These are phyloP conservation scores for Carcharodon carcharias DNA, from an alignment of 2,797 vertebrate species.

Conservation along the genomic window DNA sequence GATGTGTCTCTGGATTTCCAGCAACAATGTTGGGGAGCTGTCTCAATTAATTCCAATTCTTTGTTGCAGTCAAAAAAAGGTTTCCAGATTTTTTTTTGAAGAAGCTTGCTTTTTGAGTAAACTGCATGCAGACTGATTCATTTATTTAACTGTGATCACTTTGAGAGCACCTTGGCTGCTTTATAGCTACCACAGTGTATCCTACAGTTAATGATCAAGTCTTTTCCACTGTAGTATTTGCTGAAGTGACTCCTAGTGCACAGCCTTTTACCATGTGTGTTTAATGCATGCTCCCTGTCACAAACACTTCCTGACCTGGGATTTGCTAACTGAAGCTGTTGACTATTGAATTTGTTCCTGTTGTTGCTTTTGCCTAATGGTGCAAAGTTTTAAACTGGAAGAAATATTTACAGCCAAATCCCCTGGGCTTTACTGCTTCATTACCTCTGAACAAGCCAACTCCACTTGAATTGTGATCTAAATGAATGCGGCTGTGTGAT, in stretches of 20 bases:
- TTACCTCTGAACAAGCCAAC: conserved; percentile 30
- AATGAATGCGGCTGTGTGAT: conserved; percentile 21
- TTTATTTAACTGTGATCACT: conserved; percentile 55
- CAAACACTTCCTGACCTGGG: conserved; percentile 18
- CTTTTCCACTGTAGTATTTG: neutral
- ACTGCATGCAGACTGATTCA: conserved; percentile 49
- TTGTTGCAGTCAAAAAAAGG: neutral
- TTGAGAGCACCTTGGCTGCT: conserved; percentile 60
- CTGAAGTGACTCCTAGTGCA: neutral
- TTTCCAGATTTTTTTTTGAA: conserved; percentile 29
- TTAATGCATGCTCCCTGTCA: neutral
- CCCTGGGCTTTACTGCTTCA: neutral
- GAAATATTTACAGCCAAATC: conserved; percentile 29
- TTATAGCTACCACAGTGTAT: conserved; percentile 48
- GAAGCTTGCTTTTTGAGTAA: conserved; percentile 39
- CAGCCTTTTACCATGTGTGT: neutral
- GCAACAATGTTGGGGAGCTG: neutral
- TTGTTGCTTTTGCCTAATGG: conserved; percentile 31
- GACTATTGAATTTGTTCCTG: conserved; percentile 20
- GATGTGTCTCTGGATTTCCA: neutral
- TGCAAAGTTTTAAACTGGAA: conserved; percentile 31
- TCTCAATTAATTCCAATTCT: neutral
- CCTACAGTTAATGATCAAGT: conserved; percentile 14
- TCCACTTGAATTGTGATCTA: conserved; percentile 24
- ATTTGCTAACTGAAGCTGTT: conserved; percentile 31